Evolutionary conservation across 1,140 invertebrate species (phyloP).

Genomic region (Calephelis virginiensis): DNA sequence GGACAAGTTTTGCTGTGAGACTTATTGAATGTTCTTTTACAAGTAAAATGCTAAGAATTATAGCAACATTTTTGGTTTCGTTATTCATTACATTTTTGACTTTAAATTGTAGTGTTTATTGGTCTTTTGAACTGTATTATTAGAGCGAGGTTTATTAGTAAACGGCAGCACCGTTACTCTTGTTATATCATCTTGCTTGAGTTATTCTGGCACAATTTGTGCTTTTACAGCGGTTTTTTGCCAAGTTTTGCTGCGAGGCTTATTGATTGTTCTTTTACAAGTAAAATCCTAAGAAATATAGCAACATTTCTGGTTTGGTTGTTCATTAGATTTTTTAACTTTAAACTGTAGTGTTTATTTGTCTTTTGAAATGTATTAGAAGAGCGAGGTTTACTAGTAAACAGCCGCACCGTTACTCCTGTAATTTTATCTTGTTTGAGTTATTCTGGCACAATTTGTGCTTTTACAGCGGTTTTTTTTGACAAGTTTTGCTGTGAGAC

Average conservation of each 20-base stretch:
- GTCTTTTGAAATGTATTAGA: too few species aligned
- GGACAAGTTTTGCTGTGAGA: background rate
- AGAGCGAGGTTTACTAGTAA: constrained; percentile 10
- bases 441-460: constrained; percentile 4
- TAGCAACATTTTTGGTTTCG: too few species aligned
- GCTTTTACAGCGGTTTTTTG: background rate
- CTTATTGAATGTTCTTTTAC: too few species aligned
- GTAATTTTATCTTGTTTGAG: constrained; percentile 8
- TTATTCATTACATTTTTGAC: too few species aligned
- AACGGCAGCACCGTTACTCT: constrained; percentile 6
- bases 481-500: background rate
- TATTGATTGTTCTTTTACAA: too few species aligned
- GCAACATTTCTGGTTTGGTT: too few species aligned
- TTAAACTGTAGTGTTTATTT: too few species aligned
- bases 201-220: constrained; percentile 6
- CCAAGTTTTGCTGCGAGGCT: background rate
- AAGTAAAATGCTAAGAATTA: too few species aligned
- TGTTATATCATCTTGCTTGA: constrained; percentile 9
- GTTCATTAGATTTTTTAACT: too few species aligned
- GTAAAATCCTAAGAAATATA: too few species aligned
- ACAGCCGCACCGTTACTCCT: constrained; percentile 10
- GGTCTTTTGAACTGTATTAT: too few species aligned
- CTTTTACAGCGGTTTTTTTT: background rate
- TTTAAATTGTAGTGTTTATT: too few species aligned
- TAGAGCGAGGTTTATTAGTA: constrained; percentile 10